Conservation (phyloP, 2,888 invertebrate species). For the Nymphalis polychloros region DNA sequence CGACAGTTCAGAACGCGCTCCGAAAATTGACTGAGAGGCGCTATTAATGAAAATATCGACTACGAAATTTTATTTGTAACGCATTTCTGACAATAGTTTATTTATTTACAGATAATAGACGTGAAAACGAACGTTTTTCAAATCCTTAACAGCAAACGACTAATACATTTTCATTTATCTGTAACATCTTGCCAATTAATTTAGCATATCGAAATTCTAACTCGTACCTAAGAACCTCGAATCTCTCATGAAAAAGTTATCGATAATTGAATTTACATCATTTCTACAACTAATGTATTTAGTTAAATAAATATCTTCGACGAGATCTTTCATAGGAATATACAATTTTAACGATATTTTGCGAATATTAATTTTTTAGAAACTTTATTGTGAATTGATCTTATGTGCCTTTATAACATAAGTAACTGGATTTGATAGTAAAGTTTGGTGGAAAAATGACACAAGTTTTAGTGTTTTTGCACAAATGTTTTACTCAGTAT, state of each 20-base stretch:
- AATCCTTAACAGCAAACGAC: constrained; percentile 4
- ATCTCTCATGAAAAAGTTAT: neutral
- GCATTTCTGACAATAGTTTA: constrained; percentile 58
- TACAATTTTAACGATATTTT: constrained; percentile 31
- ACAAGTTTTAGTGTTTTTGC: constrained; percentile 61
- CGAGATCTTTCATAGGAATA: constrained; percentile 22
- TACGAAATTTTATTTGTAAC: constrained; percentile 56
- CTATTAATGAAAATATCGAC: constrained; percentile 56
- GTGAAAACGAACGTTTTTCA: constrained; percentile 3
- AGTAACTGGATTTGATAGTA: constrained; percentile 75
- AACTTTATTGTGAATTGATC: constrained; percentile 73
- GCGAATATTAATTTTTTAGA: constrained; percentile 39
- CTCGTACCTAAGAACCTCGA: neutral
- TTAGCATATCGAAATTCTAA: neutral
- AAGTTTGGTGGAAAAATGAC: constrained; percentile 29
- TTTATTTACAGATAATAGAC: constrained; percentile 12
- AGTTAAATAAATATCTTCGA: constrained; percentile 16
- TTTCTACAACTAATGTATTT: constrained; percentile 19
- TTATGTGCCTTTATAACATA: constrained; percentile 77
- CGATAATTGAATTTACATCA: constrained; percentile 2
- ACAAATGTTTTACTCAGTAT: constrained; percentile 73
- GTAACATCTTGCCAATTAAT: constrained; percentile 8
- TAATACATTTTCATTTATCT: neutral
- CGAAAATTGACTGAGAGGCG: constrained; percentile 79
- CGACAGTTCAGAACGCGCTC: constrained; percentile 80